Evolutionary conservation across 2,888 invertebrate genomes (phyloP).

Genomic region (Drosophila anomalata): DNA sequence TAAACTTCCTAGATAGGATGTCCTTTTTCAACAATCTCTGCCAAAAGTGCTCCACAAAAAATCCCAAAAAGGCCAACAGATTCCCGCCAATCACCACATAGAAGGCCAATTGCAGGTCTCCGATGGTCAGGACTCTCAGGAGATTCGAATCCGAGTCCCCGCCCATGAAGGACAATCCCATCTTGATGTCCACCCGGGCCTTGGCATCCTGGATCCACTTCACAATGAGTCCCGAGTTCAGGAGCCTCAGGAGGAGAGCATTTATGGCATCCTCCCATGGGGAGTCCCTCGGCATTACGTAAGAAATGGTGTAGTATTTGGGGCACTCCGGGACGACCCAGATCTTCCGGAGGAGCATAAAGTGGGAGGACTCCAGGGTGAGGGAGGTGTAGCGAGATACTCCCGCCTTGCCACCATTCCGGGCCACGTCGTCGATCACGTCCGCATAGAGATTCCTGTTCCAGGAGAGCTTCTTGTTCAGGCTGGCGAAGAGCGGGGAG

Average conservation of each 20-base stretch:
- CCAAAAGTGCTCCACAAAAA: constrained; percentile 61
- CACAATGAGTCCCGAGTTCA: constrained; percentile 80
- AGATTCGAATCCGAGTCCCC: constrained; percentile 22
- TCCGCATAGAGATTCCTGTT: constrained; percentile 72
- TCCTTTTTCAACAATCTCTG: background rate
- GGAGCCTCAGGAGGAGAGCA: constrained; percentile 72
- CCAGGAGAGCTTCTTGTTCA: constrained; percentile 75
- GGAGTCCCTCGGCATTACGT: constrained; percentile 81
- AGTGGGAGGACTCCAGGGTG: constrained; percentile 75
- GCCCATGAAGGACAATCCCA: constrained; percentile 22
- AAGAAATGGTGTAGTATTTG: constrained; percentile 82
- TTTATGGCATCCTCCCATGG: constrained; percentile 82
- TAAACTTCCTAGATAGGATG: no score
- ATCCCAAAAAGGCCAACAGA: constrained; percentile 55
- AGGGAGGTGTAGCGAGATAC: constrained; percentile 80
- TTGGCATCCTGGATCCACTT: constrained; percentile 83
- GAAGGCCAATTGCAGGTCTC: constrained; percentile 83
- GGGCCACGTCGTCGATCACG: constrained; percentile 71
- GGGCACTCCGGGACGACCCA: constrained; percentile 84
- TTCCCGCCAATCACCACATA: constrained; percentile 81
- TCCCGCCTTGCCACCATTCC: constrained; percentile 73
- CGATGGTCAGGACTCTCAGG: constrained; percentile 79
- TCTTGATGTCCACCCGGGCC: constrained; percentile 56
- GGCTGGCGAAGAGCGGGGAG: constrained; percentile 79
- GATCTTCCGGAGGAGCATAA: constrained; percentile 62